Percentiles rank a stretch among this genome's conserved stretches.
These are phyloP conservation scores for Pandemis heparana DNA, from an alignment of 2,888 invertebrate species.

Conservation along the genomic window DNA sequence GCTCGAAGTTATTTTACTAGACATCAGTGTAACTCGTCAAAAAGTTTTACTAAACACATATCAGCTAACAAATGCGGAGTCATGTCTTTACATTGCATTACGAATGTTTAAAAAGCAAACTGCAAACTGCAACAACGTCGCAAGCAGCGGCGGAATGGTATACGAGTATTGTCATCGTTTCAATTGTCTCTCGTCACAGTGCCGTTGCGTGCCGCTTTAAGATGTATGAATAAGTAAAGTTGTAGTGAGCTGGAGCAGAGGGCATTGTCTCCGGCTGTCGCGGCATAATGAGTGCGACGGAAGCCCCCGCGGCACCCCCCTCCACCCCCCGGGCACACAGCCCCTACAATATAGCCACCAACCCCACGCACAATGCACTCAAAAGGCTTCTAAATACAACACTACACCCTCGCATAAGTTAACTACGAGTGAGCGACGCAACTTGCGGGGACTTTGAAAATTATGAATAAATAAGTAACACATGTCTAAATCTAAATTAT, in stretches of 20 bases:
- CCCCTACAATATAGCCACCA: constrained; percentile 15
- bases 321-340: background rate
- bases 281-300: constrained; percentile 18
- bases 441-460: background rate
- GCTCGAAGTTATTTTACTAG: too few relatives aligned
- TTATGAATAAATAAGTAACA: background rate
- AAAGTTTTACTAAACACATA: too few relatives aligned
- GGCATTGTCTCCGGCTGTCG: constrained; percentile 15
- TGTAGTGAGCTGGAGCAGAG: background rate
- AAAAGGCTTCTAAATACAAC: constrained; percentile 16
- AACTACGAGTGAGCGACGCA: background rate
- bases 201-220: background rate
- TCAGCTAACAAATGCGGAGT: too few relatives aligned
- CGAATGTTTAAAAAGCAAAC: background rate
- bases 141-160: background rate
- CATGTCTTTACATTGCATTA: too few relatives aligned
- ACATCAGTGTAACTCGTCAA: too few relatives aligned
- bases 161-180: background rate
- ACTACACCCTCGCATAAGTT: constrained; percentile 11
- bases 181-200: background rate
- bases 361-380: constrained; percentile 19
- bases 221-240: constrained; percentile 21
- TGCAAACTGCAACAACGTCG: background rate
- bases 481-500: too few relatives aligned
- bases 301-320: background rate